phyloP scores from a whole-genome alignment of 2,113 vertebrate genomes.

The Python bivittatus region DNA sequence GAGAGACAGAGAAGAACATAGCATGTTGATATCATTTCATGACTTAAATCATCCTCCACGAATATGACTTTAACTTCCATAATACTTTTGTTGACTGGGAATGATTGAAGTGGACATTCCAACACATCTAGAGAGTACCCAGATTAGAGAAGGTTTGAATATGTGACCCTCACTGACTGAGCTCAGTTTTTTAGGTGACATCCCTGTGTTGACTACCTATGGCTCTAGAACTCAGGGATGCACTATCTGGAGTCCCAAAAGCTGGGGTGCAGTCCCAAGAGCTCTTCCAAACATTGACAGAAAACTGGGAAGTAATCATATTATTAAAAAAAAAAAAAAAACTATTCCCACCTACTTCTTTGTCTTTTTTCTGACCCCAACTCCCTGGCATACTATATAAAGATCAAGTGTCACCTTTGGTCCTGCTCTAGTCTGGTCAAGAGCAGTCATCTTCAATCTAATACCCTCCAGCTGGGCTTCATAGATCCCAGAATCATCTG shows the following conservation, averaged over 20 bases:
- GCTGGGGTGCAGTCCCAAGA: not conserved
- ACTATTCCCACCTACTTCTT: not conserved
- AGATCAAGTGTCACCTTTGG: not conserved
- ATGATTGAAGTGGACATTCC: not conserved
- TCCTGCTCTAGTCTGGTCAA: not conserved
- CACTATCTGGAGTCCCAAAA: not conserved
- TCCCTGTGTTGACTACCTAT: not conserved
- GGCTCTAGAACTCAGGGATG: not conserved
- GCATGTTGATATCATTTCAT: not conserved
- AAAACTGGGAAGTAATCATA: not conserved
- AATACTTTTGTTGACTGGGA: not conserved
- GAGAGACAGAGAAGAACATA: not conserved
- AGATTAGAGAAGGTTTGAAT: not conserved
- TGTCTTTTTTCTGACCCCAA: not conserved
- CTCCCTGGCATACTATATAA: not conserved
- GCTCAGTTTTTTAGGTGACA: not conserved
- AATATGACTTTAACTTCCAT: not conserved
- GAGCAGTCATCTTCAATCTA: not conserved
- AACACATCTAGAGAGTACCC: not conserved
- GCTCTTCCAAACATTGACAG: not conserved
- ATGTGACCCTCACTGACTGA: not conserved
- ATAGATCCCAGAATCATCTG: not conserved
- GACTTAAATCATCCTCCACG: not conserved
- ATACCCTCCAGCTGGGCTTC: not conserved
- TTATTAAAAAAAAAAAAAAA: not conserved